Conservation (phyloP, 2,888 invertebrate genomes). For the Tachina grossa region DNA sequence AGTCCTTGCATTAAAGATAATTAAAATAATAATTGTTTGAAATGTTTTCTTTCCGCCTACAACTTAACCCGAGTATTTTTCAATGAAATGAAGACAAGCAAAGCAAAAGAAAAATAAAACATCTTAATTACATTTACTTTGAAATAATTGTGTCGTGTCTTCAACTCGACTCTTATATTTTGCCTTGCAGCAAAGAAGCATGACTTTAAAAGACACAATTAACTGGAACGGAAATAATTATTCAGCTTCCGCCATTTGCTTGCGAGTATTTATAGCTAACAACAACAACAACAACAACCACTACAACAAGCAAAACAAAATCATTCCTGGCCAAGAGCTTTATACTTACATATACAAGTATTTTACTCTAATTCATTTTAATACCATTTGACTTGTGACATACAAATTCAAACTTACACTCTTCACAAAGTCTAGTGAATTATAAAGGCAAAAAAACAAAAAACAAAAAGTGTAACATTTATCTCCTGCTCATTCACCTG, state of each 20-base stretch:
- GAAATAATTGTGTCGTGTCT: background rate
- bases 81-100: background rate
- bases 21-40: background rate
- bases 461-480: conserved; percentile 56
- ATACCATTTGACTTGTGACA: conserved; percentile 35
- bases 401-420: conserved; percentile 7
- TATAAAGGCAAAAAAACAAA: conserved; percentile 14
- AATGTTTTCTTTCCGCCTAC: background rate
- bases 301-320: background rate
- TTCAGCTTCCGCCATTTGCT: conserved; percentile 67
- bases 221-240: conserved; percentile 70
- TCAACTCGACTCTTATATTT: background rate
- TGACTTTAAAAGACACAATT: conserved; percentile 65
- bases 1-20: background rate
- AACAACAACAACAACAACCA: conserved; percentile 22
- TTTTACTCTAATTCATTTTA: conserved; percentile 26
- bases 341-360: background rate
- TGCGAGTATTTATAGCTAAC: conserved; percentile 5
- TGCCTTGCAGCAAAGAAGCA: conserved; percentile 10
- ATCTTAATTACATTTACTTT: conserved; percentile 19
- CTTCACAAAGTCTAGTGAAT: conserved; percentile 26
- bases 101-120: background rate
- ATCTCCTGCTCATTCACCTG: conserved; percentile 65
- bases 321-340: background rate
- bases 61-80: background rate